Evolutionary conservation across 2,797 vertebrate genomes (phyloP).

Genomic region (Anguilla pacifica): DNA sequence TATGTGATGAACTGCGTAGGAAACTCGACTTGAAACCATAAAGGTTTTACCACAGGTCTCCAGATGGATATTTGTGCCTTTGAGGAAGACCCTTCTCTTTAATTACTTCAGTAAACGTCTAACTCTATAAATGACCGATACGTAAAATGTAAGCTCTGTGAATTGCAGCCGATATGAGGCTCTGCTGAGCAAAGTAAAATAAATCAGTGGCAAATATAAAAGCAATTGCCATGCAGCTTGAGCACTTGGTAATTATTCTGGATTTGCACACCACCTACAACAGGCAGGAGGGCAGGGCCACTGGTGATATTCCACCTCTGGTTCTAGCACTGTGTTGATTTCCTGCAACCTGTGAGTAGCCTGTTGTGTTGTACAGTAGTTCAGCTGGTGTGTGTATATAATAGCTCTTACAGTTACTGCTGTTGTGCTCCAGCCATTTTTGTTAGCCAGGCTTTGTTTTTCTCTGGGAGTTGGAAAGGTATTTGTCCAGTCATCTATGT

Average conservation of each 20-base stretch:
- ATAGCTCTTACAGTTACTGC: neutral
- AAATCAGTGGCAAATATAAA: neutral
- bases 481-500: neutral
- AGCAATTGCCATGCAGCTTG: neutral
- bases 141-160: neutral
- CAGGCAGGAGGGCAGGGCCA: neutral
- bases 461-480: neutral
- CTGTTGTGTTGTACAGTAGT: neutral
- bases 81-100: neutral
- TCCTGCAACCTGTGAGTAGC: neutral
- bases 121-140: neutral
- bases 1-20: neutral
- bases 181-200: neutral
- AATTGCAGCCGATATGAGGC: neutral
- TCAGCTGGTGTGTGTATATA: neutral
- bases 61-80: neutral
- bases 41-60: neutral
- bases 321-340: neutral
- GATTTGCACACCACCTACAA: neutral
- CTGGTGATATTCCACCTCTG: neutral
- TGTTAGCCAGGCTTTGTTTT: neutral
- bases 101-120: neutral
- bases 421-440: neutral
- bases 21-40: neutral
- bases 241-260: neutral